These are phyloP conservation scores for Oryzias melastigma DNA, from an alignment of 2,113 vertebrate genomes.

Conservation along the genomic window DNA sequence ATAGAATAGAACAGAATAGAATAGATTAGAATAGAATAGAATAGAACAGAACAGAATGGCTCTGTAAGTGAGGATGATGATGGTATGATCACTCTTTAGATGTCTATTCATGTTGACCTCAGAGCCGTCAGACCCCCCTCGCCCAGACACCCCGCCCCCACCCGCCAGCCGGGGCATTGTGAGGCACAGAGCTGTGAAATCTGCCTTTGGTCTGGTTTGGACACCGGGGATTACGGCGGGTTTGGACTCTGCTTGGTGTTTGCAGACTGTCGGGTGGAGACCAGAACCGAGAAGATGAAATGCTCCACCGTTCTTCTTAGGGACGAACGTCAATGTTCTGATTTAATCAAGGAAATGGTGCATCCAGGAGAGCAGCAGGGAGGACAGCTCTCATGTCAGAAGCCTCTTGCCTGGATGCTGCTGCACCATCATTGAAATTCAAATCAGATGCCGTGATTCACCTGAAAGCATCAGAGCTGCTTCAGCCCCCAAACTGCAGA, in stretches of 20 bases:
- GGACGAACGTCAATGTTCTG: too few relatives aligned
- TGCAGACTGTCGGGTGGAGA: constrained; percentile 34
- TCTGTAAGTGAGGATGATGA: constrained; percentile 20
- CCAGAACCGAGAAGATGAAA: too few relatives aligned
- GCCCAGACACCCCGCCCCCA: constrained; percentile 44
- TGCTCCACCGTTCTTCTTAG: too few relatives aligned
- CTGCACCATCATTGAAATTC: constrained; percentile 51
- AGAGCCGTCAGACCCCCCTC: constrained; percentile 7
- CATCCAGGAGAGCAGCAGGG: too few relatives aligned
- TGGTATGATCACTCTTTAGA: constrained; percentile 46
- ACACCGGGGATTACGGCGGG: constrained; percentile 60
- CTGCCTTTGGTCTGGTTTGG: constrained; percentile 64
- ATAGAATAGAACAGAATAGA: constrained; percentile 55
- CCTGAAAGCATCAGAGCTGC: constrained; percentile 19
- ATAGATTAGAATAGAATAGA: constrained; percentile 68
- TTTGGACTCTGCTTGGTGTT: constrained; percentile 48
- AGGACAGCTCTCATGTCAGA: neutral
- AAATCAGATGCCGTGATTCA: constrained; percentile 49
- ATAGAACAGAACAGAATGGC: constrained; percentile 40
- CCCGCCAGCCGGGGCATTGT: constrained; percentile 56
- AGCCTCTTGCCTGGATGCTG: constrained; percentile 24
- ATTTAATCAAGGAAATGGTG: too few relatives aligned
- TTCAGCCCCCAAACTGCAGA: constrained; percentile 13
- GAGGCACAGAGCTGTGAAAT: constrained; percentile 68
- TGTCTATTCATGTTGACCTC: constrained; percentile 47